A percentile compares a stretch with the other conserved stretches of the same genome.
These are phyloP conservation scores for Malurus melanocephalus DNA, from an alignment of 2,113 vertebrate species.

Conservation along the genomic window DNA sequence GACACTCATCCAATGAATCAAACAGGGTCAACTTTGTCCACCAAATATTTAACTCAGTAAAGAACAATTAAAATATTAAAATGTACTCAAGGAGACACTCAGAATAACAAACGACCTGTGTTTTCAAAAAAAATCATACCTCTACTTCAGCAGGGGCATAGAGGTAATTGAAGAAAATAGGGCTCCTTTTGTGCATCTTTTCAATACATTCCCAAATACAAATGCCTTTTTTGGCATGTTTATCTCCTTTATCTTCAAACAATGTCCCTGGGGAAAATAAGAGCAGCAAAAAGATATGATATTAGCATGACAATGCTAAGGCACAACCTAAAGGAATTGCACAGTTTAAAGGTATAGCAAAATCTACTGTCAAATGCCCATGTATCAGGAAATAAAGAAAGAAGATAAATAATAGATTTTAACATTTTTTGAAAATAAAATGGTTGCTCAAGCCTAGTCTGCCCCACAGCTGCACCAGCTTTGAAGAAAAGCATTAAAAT, in stretches of 20 bases:
- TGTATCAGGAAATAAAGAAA: background rate
- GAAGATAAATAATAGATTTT: background rate
- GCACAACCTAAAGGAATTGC: background rate
- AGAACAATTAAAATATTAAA: background rate
- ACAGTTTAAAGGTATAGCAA: background rate
- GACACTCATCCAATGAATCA: background rate
- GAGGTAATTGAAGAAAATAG: slow-evolving; percentile 95
- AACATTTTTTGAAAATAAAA: background rate
- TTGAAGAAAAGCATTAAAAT: background rate
- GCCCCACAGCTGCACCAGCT: background rate
- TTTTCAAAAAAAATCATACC: slow-evolving; percentile 50
- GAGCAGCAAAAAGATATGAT: background rate
- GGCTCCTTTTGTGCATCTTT: slow-evolving; percentile 88
- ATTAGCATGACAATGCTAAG: background rate
- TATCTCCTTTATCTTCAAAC: slow-evolving; percentile 96
- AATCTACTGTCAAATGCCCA: background rate
- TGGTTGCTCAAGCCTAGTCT: background rate
- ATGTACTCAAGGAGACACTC: background rate
- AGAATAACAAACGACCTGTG: background rate
- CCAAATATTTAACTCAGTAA: background rate
- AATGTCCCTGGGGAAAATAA: slow-evolving; percentile 80
- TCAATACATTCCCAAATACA: slow-evolving; percentile 97
- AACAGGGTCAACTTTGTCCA: background rate
- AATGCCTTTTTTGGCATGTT: slow-evolving; percentile 88
- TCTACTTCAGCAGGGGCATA: slow-evolving; percentile 84